Evolutionary conservation across 1,140 invertebrate genomes (phyloP).

Genomic region (Magallana gigas): DNA sequence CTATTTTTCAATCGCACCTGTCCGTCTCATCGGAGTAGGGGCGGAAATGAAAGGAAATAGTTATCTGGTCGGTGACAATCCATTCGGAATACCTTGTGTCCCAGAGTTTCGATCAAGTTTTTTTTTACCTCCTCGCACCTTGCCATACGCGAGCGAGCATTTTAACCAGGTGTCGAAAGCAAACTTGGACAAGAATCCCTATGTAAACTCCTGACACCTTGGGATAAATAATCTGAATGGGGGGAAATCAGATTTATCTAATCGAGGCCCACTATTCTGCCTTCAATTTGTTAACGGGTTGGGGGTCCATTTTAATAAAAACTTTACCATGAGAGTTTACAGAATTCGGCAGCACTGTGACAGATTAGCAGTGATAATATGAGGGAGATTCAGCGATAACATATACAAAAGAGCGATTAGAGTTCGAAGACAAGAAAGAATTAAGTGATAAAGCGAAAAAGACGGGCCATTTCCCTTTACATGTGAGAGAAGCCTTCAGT

Average conservation of each 20-base stretch:
- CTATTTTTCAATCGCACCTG: conserved; percentile 33
- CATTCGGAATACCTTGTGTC: conserved; percentile 29
- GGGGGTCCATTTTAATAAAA: conserved; percentile 44
- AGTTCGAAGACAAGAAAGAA: not conserved
- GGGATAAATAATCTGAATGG: conserved; percentile 5
- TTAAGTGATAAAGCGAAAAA: conserved; percentile 18
- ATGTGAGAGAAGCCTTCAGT: not conserved
- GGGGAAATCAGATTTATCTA: conserved; percentile 36
- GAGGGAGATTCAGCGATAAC: conserved; percentile 10
- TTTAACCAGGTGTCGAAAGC: conserved; percentile 30
- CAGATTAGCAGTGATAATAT: conserved; percentile 40
- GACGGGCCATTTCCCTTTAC: not conserved
- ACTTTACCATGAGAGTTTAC: not conserved
- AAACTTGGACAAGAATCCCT: conserved; percentile 3
- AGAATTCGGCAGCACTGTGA: conserved; percentile 15
- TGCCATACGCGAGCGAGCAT: not conserved
- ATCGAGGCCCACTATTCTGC: conserved; percentile 33
- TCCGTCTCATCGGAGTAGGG: not conserved
- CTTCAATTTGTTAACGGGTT: conserved; percentile 33
- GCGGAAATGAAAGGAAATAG: conserved; percentile 34
- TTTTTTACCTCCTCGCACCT: not conserved
- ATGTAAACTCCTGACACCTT: conserved; percentile 38
- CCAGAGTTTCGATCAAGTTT: conserved; percentile 5
- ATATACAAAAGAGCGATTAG: conserved; percentile 34
- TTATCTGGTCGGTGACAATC: conserved; percentile 11